phyloP scores from a whole-genome alignment of 2,113 vertebrate species.

The Burhinus bistriatus region DNA sequence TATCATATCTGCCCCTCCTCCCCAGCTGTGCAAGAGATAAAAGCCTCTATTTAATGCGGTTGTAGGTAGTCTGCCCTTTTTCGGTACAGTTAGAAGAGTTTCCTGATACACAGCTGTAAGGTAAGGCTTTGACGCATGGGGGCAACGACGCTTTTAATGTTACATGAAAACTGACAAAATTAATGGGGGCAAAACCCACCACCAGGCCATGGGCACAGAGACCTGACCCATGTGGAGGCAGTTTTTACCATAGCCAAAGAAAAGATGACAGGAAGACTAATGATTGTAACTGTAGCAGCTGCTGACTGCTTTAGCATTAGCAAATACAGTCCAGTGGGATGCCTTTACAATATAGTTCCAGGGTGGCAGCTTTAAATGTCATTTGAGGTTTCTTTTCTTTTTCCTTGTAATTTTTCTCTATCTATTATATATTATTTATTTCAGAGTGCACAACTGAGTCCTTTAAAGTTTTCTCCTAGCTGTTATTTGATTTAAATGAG shows the following conservation, averaged over 20 bases:
- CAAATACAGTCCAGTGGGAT: neutral
- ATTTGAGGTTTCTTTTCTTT: neutral
- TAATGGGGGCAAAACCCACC: neutral
- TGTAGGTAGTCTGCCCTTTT: neutral
- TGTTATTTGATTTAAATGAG: neutral
- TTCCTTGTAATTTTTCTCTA: neutral
- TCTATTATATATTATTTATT: neutral
- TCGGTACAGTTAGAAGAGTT: neutral
- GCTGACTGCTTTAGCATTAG: neutral
- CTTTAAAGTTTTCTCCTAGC: neutral
- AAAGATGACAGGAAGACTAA: neutral
- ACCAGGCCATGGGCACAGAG: neutral
- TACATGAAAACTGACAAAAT: neutral
- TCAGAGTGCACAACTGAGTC: neutral
- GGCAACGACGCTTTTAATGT: neutral
- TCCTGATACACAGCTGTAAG: neutral
- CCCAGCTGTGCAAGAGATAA: neutral
- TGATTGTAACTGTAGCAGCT: neutral
- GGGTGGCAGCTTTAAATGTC: neutral
- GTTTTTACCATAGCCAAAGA: neutral
- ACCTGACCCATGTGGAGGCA: neutral
- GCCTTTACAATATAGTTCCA: neutral
- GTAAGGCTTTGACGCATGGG: neutral
- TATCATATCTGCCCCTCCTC: neutral
- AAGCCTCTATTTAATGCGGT: neutral